Base-by-base conservation (phyloP, 2,888 invertebrate species). In the Drepanosiphum platanoidis region DNA sequence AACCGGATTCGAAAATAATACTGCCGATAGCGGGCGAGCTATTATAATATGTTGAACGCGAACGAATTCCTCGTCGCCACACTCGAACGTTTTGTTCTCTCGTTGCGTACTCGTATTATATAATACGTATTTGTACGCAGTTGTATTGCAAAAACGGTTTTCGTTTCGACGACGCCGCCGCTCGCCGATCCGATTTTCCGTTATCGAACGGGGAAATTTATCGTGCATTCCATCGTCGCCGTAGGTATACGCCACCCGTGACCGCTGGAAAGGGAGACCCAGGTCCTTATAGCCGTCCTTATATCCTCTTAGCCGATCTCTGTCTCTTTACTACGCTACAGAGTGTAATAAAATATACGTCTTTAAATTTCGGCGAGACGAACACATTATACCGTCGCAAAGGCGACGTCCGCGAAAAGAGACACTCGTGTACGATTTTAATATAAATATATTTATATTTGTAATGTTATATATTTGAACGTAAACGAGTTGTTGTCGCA, bases 401-500 rank as follows among this genome's bases (percentile, higher is more conserved):
- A 42, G 71, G 27, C 39, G 39, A 42, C 39, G 71, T 71, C 52
- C 46, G 11, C 46, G 32, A 52, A 39, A 72, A 46, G 42, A 30
- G 30, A 32, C 15, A n/a, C 42, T 30, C 22, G 46, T 34, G 22
- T 52, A 58, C 22, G 22, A 18, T 52, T 13, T 52, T 13, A 9
- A 58, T 58, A 58, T 22, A 15, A 3, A 15, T 27, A 15, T 27
- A 15, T 30, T 9, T 66, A 66, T 32, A 66, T 3, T 1, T n/a
- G 27, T 27, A n/a, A 27, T 5, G n/a, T 5, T 27, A 8, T 66
- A 66, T 32, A 11, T 4, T 11, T 15, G 3, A 13, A 66, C 18
- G 27, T 77, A 34, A 78, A 64, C 78, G 64, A 78, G 42, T 66
- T n/a, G 66, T 66, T 66, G n/a, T 39, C 13, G 22, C 34, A 18